Evolutionary conservation across 1,140 invertebrate genomes (phyloP).

Genomic region (Delia radicum): DNA sequence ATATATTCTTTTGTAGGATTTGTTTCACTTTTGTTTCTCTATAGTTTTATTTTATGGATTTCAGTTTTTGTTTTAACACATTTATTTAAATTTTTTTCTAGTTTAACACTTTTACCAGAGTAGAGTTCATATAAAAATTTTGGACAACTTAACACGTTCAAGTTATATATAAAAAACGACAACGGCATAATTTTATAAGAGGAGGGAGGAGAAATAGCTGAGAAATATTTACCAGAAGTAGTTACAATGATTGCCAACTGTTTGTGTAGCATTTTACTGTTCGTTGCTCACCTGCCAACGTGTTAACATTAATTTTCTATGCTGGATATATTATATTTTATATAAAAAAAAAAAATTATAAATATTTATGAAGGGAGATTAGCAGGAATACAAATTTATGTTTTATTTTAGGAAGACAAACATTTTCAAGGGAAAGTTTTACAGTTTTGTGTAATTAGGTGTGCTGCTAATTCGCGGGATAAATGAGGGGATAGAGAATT

Average conservation of each 20-base stretch:
- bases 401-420: too few relatives aligned
- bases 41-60: neutral
- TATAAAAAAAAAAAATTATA: too few relatives aligned
- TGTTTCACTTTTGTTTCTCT: neutral
- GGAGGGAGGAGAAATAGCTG: neutral
- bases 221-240: neutral
- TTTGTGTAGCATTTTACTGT: neutral
- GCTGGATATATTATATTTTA: too few relatives aligned
- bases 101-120: neutral
- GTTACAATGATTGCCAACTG: neutral
- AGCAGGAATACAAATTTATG: too few relatives aligned
- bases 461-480: too few relatives aligned
- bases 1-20: neutral
- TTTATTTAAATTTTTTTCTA: neutral
- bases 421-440: too few relatives aligned
- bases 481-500: too few relatives aligned
- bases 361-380: too few relatives aligned
- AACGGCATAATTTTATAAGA: neutral
- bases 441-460: too few relatives aligned
- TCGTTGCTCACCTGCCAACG: neutral
- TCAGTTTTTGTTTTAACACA: neutral
- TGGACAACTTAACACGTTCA: neutral
- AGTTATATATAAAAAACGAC: too few relatives aligned
- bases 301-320: neutral
- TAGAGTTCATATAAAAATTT: neutral